phyloP scores from a whole-genome alignment of 2,888 invertebrate genomes.

The Apamea sordens region DNA sequence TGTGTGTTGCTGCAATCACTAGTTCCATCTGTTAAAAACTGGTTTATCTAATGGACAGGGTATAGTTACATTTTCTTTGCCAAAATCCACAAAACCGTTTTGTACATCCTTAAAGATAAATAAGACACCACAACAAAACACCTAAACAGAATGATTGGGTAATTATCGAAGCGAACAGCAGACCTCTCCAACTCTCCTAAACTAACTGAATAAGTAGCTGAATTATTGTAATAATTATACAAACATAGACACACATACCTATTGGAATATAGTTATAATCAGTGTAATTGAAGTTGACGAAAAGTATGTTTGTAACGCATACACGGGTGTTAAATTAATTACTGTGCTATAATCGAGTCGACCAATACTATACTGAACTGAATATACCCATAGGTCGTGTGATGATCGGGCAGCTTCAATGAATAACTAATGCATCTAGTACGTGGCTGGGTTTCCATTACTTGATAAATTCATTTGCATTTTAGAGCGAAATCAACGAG shows the following conservation, averaged over 20 bases:
- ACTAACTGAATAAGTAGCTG: neutral
- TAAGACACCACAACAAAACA: neutral
- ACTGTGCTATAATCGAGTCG: conserved; percentile 38
- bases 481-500: conserved; percentile 71
- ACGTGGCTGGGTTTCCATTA: conserved; percentile 75
- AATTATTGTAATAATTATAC: neutral
- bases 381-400: conserved; percentile 62
- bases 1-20: no score
- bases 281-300: neutral
- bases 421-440: conserved; percentile 78
- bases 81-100: neutral
- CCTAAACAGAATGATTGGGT: neutral
- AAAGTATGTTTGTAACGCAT: neutral
- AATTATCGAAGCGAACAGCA: neutral
- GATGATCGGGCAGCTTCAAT: conserved; percentile 75
- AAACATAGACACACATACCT: neutral
- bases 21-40: no score
- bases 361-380: conserved; percentile 66
- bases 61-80: neutral
- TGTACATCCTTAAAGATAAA: neutral
- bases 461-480: conserved; percentile 79
- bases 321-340: conserved; percentile 38
- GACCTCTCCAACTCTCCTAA: neutral
- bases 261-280: neutral
- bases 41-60: no score